A percentile compares a stretch with the other conserved stretches of the same genome.
These are phyloP conservation scores for Doris montereyensis DNA, from an alignment of 2,888 invertebrate species.

Conservation along the genomic window DNA sequence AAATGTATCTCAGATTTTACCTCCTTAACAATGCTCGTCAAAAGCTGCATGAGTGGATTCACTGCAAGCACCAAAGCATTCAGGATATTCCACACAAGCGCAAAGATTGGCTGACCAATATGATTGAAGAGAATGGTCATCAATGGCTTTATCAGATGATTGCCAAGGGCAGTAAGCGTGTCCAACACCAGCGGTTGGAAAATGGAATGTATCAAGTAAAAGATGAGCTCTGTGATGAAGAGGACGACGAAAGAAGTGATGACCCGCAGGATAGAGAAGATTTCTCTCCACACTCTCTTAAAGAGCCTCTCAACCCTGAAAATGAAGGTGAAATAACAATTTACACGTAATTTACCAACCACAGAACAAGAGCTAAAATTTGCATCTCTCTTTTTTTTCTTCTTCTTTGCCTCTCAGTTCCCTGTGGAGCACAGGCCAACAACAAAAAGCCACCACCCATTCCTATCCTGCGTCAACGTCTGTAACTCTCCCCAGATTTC, in stretches of 20 bases:
- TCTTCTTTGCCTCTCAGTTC: too few species aligned
- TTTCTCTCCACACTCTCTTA: conserved; percentile 36
- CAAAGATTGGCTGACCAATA: conserved; percentile 33
- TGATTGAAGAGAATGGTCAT: conserved; percentile 34
- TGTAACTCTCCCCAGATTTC: too few species aligned
- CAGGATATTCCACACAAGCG: conserved; percentile 35
- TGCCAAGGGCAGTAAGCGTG: conserved; percentile 26
- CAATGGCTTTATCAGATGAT: conserved; percentile 35
- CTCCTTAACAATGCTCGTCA: too few species aligned
- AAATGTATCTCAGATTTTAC: too few species aligned
- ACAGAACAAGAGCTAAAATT: too few species aligned
- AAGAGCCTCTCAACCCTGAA: conserved; percentile 37
- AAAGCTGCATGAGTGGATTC: conserved; percentile 24
- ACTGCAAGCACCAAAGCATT: conserved; percentile 26
- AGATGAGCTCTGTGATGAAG: conserved; percentile 30
- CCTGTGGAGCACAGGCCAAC: too few species aligned
- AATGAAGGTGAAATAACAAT: neutral
- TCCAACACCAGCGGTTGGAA: conserved; percentile 32
- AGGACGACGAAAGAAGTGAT: conserved; percentile 36
- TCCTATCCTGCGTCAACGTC: too few species aligned
- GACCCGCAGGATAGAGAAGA: conserved; percentile 35
- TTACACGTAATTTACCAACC: too few species aligned
- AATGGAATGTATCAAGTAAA: conserved; percentile 26
- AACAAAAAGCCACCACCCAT: too few species aligned
- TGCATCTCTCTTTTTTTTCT: too few species aligned